phyloP scores from a whole-genome alignment of 2,888 invertebrate genomes.

The Andrena haemorrhoa region DNA sequence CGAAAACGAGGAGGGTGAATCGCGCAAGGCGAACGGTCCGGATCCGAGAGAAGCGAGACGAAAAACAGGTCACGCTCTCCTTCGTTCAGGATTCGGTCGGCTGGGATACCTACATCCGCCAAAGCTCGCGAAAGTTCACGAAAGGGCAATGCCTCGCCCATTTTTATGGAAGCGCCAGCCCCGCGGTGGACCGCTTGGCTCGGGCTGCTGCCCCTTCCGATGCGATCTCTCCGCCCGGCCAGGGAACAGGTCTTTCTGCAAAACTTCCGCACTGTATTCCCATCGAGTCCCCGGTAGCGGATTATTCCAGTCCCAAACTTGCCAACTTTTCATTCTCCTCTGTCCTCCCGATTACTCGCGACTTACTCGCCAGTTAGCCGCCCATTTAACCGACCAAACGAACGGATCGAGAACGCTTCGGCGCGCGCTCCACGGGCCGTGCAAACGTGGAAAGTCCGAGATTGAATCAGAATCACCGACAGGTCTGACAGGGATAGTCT shows the following conservation, averaged over 20 bases:
- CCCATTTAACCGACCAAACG: background rate
- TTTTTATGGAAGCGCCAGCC: slow-evolving; percentile 72
- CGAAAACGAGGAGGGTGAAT: slow-evolving; percentile 58
- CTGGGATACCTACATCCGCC: slow-evolving; percentile 78
- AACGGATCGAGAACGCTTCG: background rate
- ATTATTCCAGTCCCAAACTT: too few relatives aligned
- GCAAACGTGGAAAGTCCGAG: background rate
- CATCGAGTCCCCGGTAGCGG: too few relatives aligned
- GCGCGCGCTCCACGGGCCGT: background rate
- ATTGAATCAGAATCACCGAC: slow-evolving; percentile 23
- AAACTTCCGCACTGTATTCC: too few relatives aligned
- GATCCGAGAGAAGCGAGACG: slow-evolving; percentile 72
- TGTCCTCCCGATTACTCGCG: too few relatives aligned
- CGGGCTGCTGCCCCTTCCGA: background rate
- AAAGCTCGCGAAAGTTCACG: slow-evolving; percentile 80
- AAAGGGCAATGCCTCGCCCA: slow-evolving; percentile 82
- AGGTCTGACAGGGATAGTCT: slow-evolving; percentile 22
- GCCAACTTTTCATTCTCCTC: too few relatives aligned
- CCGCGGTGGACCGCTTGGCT: background rate
- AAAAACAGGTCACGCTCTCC: slow-evolving; percentile 81
- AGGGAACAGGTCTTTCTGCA: too few relatives aligned
- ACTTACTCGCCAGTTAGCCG: too few relatives aligned
- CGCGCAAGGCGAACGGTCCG: slow-evolving; percentile 51
- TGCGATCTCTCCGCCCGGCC: too few relatives aligned
- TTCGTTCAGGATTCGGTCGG: slow-evolving; percentile 78